Evolutionary conservation across 2,113 vertebrate genomes (phyloP), one percentile per base, ranked within the genome.

Genomic region (Takifugu bimaculatus): DNA sequence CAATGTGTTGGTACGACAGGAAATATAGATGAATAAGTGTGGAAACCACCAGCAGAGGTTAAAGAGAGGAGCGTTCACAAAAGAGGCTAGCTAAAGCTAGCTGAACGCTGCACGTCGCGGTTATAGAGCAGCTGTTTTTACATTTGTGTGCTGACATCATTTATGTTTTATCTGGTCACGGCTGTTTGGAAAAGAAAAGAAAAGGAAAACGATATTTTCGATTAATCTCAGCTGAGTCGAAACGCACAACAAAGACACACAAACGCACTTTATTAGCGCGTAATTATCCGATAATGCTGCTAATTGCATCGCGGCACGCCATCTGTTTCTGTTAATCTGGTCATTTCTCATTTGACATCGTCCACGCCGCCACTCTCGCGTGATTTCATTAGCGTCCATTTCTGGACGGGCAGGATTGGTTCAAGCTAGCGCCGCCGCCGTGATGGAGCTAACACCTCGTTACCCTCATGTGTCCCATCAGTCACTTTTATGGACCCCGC

Each of bases 231-330:
- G 54, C 43, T 72, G 59, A 60, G 57, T 75, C 13, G n/a, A 6
- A 15, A n/a, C n/a, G 13, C 15, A 47, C n/a, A 47, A 47, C 15
- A 6, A 47, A 47, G 15, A 47, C 45, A 47, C 13, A 47, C 45
- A 47, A 15, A 11, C 45, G 4, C 7, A 47, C 13, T 47, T 47
- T 47, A 47, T n/a, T 57, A 44, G 26, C 50, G 68, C 65, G 61
- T 25, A 60, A 50, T 26, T 12, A 56, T n/a, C 48, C 68, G 39
- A 59, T 68, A 76, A 83, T 81, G 47, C 65, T 75, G 60, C 72
- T 71, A 78, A 85, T 78, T 54, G 57, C 47, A 13, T 79, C 67
- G 68, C 77, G 68, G 57, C 26, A 64, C 65, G 51, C 69, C 74
- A 77, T 81, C 74, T 83, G 83, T 60, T 66, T 63, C 48, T 68